Conservation (phyloP, 2,888 invertebrate genomes). For the Chloroclystis v-ata region DNA sequence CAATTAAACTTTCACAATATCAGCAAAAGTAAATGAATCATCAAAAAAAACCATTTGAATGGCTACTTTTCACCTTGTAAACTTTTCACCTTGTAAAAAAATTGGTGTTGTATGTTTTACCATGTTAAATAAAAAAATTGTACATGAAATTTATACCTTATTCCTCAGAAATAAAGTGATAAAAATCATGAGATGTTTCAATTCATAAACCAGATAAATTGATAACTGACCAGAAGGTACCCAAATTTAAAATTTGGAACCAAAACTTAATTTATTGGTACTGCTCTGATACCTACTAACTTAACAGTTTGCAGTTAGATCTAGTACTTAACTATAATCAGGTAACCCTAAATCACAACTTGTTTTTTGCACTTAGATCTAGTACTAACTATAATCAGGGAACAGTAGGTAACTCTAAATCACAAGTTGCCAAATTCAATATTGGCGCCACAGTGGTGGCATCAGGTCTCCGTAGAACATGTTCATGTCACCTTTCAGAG, state of each 20-base stretch:
- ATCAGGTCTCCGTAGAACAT: constrained; percentile 42
- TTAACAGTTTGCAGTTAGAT: neutral
- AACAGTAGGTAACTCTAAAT: no score
- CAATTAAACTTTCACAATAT: constrained; percentile 18
- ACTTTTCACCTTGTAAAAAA: no score
- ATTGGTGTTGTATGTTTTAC: constrained; percentile 26
- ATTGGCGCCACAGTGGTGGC: constrained; percentile 46
- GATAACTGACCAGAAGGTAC: neutral
- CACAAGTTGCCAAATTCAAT: no score
- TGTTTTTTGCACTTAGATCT: no score
- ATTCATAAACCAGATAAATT: neutral
- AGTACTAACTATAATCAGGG: no score
- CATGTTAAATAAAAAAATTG: constrained; percentile 2
- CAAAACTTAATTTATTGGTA: neutral
- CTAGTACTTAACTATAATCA: neutral
- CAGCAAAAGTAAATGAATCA: no score
- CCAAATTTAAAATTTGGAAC: neutral
- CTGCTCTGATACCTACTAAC: neutral
- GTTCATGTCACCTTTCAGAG: constrained; percentile 47
- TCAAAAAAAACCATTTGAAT: no score
- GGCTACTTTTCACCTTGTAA: no score
- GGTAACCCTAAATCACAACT: no score
- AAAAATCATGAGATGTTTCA: constrained; percentile 24
- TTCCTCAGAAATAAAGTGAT: constrained; percentile 29
- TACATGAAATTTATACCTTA: constrained; percentile 21